Percentiles rank a stretch among this genome's conserved stretches.
Conservation (phyloP, 2,113 vertebrate species). For the Brachypodius melanocephalos region DNA sequence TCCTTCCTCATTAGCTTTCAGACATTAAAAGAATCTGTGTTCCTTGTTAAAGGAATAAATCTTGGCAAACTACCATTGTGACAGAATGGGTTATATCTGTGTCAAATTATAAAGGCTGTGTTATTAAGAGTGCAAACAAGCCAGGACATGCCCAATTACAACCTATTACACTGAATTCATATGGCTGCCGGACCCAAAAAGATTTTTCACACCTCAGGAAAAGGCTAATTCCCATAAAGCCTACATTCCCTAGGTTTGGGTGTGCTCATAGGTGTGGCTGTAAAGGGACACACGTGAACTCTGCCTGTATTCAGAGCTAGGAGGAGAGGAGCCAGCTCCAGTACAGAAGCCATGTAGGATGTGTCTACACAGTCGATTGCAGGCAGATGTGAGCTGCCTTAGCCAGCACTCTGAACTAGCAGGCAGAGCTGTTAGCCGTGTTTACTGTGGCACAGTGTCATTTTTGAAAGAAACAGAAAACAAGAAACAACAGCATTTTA, state of each 20-base stretch:
- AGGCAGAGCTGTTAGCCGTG: not conserved
- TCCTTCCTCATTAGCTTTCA: slow-evolving; percentile 55
- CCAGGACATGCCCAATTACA: slow-evolving; percentile 53
- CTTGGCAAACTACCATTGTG: slow-evolving; percentile 53
- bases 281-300: not conserved
- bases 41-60: slow-evolving; percentile 49
- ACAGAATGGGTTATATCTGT: slow-evolving; percentile 47
- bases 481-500: not conserved
- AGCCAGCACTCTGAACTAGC: not conserved
- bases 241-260: not conserved
- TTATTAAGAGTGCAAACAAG: slow-evolving; percentile 44
- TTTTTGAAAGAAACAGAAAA: slow-evolving; percentile 31
- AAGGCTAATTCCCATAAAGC: not conserved
- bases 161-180: slow-evolving; percentile 10
- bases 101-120: slow-evolving; percentile 50
- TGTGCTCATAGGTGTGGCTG: not conserved
- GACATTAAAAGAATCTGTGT: slow-evolving; percentile 47
- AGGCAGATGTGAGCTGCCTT: slow-evolving; percentile 22
- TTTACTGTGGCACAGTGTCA: slow-evolving; percentile 25
- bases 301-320: accelerated
- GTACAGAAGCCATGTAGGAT: not conserved
- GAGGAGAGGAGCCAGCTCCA: not conserved
- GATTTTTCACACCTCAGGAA: not conserved
- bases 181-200: not conserved
- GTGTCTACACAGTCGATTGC: not conserved